Evolutionary conservation across 2,797 vertebrate genomes (phyloP), one percentile per base, ranked within the genome.

Genomic region (Phoeniculus purpureus): DNA sequence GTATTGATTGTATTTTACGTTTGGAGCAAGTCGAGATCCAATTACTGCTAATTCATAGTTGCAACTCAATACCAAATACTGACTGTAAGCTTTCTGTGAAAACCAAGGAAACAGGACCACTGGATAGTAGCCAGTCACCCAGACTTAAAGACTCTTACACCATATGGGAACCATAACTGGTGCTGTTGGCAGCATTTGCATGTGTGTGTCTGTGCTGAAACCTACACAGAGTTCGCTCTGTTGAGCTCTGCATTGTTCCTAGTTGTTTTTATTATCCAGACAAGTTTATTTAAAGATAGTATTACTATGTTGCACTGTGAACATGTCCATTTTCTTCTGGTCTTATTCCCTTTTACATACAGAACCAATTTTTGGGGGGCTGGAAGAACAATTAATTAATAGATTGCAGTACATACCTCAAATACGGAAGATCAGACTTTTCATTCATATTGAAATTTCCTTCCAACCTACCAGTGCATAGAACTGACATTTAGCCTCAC

Each of bases 171-270:
- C 66, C 59, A 48, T 72, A 93, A 59, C 48, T 81, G 47, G n/a
- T 88, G 64, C 48, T 84, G 23, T 31, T 90, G 68, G 68, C 50
- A 80, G 40, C 8, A 50, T 93, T 66, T 82, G 32, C 31, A 3
- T 51, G 25, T 59, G 20, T 85, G 26, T 67, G 31, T 61, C 54
- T 91, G 23, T 81, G n/a, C 77, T 89, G 83, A 87, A 60, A 73
- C n/a, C 54, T 81, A 26, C 27, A 23, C 10, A 1, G 72, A 90
- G 75, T 70, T 34, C 52, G 55, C 25, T 87, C 34, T 65, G 10
- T 71, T 92, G 71, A 90, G 48, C 43, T 93, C 71, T 86, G 56
- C 59, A 52, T 90, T 88, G 60, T 94, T 93, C 56, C 84, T 48
- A 75, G 37, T 37, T 84, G 64, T 52, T 86, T 88, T 90, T 81